Base-by-base conservation (phyloP, 2,797 vertebrate species). In the Scomberomorus guttatus region DNA sequence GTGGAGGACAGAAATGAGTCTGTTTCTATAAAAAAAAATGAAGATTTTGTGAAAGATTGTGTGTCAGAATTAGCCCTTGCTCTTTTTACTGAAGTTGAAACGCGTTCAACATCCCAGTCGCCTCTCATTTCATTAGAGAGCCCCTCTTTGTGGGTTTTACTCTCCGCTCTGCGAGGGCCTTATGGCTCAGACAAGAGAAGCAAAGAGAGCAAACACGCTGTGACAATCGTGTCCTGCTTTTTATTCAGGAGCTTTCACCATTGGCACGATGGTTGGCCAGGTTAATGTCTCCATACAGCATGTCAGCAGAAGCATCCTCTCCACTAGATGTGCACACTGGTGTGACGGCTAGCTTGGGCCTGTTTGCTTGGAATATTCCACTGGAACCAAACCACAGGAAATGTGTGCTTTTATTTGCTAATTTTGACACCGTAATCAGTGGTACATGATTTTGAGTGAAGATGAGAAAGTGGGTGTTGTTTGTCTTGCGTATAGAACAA, bases 171-270 rank as follows among this genome's bases (percentile, higher is more conserved):
- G 62, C 13, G 51, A 89, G 77, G 84, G 85, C 90, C 86, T 87
- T 81, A 86, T 90, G 90, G 90, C 85, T 89, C 82, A 76, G 93
- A 91, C 90, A 87, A 85, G 84, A 72, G 79, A 83, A 59, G 71
- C 83, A 86, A 81, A 90, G 87, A 86, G 89, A 89, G 90, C 90
- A 95, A 95, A 96, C 90, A 63, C 71, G 72, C 91, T 93, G 90
- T 95, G 95, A 95, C 95, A 96, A 91, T 91, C 56, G 82, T 89
- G 87, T 90, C 93, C 93, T 94, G 91, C 81, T 93, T 93, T 94
- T 92, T 91, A 90, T 92, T 90, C 89, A 74, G 87, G 78, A 89
- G 90, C 90, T 84, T 90, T 92, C 90, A 87, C 77, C 83, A 82
- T 85, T 87, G 89, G 87, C 90, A 83, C 83, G 87, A 90, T 72